Evolutionary conservation across 2,888 invertebrate species (phyloP), one percentile per base, ranked within the genome.

Genomic region (Frankliniella intonsa): DNA sequence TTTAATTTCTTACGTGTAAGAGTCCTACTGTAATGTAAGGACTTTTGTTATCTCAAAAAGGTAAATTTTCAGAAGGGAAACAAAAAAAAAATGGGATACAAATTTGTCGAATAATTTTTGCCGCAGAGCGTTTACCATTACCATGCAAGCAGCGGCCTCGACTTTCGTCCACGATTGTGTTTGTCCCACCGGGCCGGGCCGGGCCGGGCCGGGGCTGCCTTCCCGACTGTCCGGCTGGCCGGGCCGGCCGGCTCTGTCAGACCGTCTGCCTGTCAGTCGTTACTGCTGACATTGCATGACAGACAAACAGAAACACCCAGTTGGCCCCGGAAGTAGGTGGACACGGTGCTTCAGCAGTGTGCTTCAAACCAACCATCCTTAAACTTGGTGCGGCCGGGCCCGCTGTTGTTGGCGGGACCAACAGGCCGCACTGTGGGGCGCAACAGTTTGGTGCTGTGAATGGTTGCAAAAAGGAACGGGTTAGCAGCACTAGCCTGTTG

Each of bases 261-360:
- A n/a, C 19, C 62, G 69, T 76, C 69, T 76, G 69, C 69, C 69
- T 76, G 69, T 76, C 69, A 76, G 69, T 22, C 25, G 25, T 22
- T 25, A 17, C 62, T n/a, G 62, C 62, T 62, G 62, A 76, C 69
- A 76, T 76, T 22, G 69, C 69, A 76, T 76, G 69, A 76, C 69
- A 76, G 69, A 76, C 69, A 76, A 76, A 76, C 69, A 76, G 69
- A 76, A 76, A 76, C 69, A 76, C 69, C 69, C 69, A 76, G 69
- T 22, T 25, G 69, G 22, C 69, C 69, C 69, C 69, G 69, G 69
- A 76, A 76, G 69, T 76, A 22, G 22, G n/a, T 55, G 55, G 55
- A 55, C 55, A 17, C 38, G 3, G 38, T 38, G 38, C 38, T 38
- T 38, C 38, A 38, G n/a, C n/a, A n/a, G n/a, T n/a, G n/a, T n/a